Percentiles rank a stretch among this genome's conserved stretches.
These are phyloP conservation scores for Smittia sp. DNA, from an alignment of 2,888 invertebrate species.

Conservation along the genomic window DNA sequence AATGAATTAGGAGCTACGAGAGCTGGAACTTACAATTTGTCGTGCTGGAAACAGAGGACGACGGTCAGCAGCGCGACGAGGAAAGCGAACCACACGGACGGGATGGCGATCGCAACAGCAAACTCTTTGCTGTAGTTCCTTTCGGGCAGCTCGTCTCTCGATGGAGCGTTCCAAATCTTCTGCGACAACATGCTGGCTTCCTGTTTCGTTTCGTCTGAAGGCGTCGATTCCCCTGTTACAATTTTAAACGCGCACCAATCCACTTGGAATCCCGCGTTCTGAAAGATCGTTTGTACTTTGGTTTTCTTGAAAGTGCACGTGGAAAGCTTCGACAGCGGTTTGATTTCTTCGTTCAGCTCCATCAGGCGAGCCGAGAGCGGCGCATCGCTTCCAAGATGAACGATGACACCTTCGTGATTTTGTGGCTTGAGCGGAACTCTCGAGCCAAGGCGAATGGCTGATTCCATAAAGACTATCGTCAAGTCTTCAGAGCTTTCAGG, in stretches of 20 bases:
- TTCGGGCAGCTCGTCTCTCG: conserved; percentile 61
- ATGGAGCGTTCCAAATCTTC: conserved; percentile 63
- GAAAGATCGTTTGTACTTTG: conserved; percentile 77
- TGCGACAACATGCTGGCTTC: conserved; percentile 11
- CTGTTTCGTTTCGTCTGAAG: conserved; percentile 46
- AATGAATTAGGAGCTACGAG: too few species aligned
- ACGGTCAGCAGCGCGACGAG: conserved; percentile 66
- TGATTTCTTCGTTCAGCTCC: conserved; percentile 69
- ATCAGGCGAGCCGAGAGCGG: conserved; percentile 62
- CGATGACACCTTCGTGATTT: conserved; percentile 72
- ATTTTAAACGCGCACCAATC: conserved; percentile 89
- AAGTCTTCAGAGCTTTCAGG: conserved; percentile 69
- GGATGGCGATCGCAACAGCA: conserved; percentile 67
- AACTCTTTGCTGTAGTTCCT: conserved; percentile 69
- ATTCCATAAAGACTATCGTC: conserved; percentile 79
- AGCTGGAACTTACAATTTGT: conserved; percentile 68
- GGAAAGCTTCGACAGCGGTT: conserved; percentile 71
- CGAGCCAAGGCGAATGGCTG: conserved; percentile 81
- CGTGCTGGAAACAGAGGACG: conserved; percentile 72
- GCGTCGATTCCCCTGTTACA: conserved; percentile 56
- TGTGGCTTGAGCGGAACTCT: conserved; percentile 76
- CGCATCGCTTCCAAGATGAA: conserved; percentile 73
- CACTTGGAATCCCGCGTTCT: conserved; percentile 72
- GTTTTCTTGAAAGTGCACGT: conserved; percentile 85
- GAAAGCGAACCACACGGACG: conserved; percentile 65